phyloP scores from a whole-genome alignment of 2,797 vertebrate species.

The Peromyscus attwateri region DNA sequence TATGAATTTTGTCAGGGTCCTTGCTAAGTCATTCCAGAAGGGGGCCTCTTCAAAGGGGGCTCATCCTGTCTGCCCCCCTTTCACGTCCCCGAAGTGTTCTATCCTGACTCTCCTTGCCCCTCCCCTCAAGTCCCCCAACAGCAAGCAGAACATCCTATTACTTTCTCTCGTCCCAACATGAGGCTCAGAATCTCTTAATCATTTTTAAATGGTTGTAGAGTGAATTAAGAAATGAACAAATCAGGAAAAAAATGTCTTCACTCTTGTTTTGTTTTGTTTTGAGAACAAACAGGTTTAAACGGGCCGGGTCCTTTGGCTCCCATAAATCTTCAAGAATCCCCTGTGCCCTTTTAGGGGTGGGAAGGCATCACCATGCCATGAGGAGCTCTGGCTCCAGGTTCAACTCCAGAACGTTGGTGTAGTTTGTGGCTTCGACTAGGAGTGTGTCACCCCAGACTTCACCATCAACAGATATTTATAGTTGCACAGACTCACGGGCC shows the following conservation, averaged over 20 bases:
- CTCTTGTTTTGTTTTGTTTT: not conserved
- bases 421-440: not conserved
- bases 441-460: not conserved
- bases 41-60: not conserved
- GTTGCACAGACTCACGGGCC: not conserved
- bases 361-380: not conserved
- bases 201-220: too few relatives aligned
- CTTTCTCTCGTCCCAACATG: not conserved
- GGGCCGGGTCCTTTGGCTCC: not conserved
- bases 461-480: not conserved
- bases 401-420: not conserved
- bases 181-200: not conserved
- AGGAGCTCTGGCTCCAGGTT: not conserved
- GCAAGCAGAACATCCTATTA: not conserved
- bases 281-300: not conserved
- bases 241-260: too few relatives aligned
- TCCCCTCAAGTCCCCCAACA: too few relatives aligned
- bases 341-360: not conserved
- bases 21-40: not conserved
- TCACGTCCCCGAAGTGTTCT: not conserved
- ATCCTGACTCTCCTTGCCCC: too few relatives aligned
- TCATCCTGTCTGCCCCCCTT: not conserved
- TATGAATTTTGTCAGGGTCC: not conserved
- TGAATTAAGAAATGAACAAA: too few relatives aligned
- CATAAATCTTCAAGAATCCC: not conserved